Percentiles rank a stretch among this genome's conserved stretches.
Conservation (phyloP, 2,113 vertebrate genomes). For the Erpornis zantholeuca region DNA sequence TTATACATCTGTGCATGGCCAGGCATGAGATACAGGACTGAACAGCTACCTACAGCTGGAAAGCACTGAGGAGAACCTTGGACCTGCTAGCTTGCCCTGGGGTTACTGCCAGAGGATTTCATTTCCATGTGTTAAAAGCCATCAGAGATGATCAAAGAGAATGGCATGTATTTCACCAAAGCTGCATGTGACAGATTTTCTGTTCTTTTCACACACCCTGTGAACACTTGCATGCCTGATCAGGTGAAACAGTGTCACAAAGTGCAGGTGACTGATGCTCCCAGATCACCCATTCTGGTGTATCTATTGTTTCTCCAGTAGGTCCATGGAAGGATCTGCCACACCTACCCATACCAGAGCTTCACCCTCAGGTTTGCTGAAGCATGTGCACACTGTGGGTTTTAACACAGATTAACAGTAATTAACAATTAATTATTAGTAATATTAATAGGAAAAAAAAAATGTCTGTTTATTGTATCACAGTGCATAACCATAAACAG, state of each 20-base stretch:
- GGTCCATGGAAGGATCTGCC: neutral
- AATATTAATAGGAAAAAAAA: neutral
- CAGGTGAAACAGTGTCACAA: neutral
- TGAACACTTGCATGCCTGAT: neutral
- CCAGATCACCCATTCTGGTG: neutral
- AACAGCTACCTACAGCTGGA: neutral
- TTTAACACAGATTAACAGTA: neutral
- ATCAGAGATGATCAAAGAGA: neutral
- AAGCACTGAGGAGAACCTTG: neutral
- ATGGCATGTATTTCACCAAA: neutral
- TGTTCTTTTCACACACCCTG: neutral
- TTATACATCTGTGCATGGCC: neutral
- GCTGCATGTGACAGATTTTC: neutral
- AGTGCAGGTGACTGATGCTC: neutral
- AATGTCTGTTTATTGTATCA: neutral
- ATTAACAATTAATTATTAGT: neutral
- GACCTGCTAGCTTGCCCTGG: neutral
- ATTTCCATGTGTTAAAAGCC: neutral
- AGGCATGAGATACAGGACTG: neutral
- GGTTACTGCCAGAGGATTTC: neutral
- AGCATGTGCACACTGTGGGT: neutral
- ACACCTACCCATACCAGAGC: neutral
- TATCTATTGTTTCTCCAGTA: neutral
- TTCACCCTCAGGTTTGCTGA: conserved; percentile 5
- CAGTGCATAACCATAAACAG: neutral